A percentile compares a stretch with the other conserved stretches of the same genome.
Conservation (phyloP, 2,888 invertebrate genomes). For the Aquatica leii region DNA sequence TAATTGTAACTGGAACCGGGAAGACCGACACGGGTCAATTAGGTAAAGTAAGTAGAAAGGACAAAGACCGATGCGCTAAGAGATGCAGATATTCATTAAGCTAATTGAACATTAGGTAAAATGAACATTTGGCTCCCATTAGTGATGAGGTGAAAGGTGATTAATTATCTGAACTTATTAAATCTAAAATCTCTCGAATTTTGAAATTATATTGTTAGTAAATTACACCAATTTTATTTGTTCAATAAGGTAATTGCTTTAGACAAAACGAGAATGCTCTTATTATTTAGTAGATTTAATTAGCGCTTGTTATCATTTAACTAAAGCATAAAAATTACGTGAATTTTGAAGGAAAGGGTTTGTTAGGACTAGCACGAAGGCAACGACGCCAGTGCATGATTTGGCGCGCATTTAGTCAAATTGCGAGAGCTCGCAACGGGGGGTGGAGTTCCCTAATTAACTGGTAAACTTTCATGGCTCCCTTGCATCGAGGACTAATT, state of each 20-base stretch:
- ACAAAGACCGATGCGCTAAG: constrained; percentile 54
- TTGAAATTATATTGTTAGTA: constrained; percentile 50
- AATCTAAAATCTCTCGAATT: constrained; percentile 51
- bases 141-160: constrained; percentile 59
- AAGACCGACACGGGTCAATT: constrained; percentile 55
- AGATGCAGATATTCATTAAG: constrained; percentile 63
- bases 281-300: constrained; percentile 43
- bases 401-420: constrained; percentile 52
- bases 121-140: constrained; percentile 62
- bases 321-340: constrained; percentile 37
- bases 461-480: constrained; percentile 63
- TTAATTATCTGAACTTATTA: constrained; percentile 57
- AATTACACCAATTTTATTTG: constrained; percentile 45
- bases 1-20: constrained; percentile 36
- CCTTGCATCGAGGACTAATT: constrained; percentile 61
- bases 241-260: constrained; percentile 42
- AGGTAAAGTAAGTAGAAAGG: constrained; percentile 57
- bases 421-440: constrained; percentile 53
- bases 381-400: constrained; percentile 39
- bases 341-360: constrained; percentile 28
- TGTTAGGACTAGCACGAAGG: constrained; percentile 13
- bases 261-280: constrained; percentile 28
- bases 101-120: constrained; percentile 64
- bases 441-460: constrained; percentile 61
- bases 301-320: constrained; percentile 35